Conservation (phyloP, 2,797 vertebrate species). For the Notolepis coatsorum region DNA sequence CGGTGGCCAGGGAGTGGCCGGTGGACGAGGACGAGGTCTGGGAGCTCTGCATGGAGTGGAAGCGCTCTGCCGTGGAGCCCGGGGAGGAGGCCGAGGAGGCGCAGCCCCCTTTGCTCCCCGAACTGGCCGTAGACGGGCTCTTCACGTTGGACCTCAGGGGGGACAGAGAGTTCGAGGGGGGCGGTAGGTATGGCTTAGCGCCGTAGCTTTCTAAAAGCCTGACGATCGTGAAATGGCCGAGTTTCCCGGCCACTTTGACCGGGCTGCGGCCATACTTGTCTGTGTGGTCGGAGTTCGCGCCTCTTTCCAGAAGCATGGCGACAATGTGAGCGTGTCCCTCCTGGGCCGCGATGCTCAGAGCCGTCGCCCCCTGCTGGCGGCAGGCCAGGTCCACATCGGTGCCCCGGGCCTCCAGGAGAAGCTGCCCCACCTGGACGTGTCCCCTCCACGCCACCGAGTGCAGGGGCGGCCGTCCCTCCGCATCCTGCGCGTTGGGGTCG, state of each 20-base stretch:
- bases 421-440: slow-evolving; percentile 63
- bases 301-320: slow-evolving; percentile 78
- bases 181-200: slow-evolving; percentile 72
- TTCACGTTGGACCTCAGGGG: slow-evolving; percentile 58
- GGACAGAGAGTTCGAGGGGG: slow-evolving; percentile 57
- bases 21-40: slow-evolving; percentile 79
- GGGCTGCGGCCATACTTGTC: slow-evolving; percentile 84
- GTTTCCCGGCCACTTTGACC: slow-evolving; percentile 81
- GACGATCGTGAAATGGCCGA: slow-evolving; percentile 76
- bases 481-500: slow-evolving; percentile 79
- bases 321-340: slow-evolving; percentile 81
- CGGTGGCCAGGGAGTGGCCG: slow-evolving; percentile 80
- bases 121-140: slow-evolving; percentile 52
- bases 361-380: slow-evolving; percentile 81
- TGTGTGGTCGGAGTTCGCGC: slow-evolving; percentile 78
- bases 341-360: slow-evolving; percentile 84
- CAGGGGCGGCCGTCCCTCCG: slow-evolving; percentile 80
- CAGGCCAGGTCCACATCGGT: slow-evolving; percentile 78
- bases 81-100: slow-evolving; percentile 80
- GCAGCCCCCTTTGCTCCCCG: slow-evolving; percentile 49
- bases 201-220: slow-evolving; percentile 79
- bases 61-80: slow-evolving; percentile 77
- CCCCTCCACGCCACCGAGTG: slow-evolving; percentile 86
- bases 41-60: slow-evolving; percentile 82
- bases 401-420: slow-evolving; percentile 69